A percentile compares a stretch with the other conserved stretches of the same genome.
Evolutionary conservation across 2,888 invertebrate genomes (phyloP).

Genomic region (Tipula lateralis): DNA sequence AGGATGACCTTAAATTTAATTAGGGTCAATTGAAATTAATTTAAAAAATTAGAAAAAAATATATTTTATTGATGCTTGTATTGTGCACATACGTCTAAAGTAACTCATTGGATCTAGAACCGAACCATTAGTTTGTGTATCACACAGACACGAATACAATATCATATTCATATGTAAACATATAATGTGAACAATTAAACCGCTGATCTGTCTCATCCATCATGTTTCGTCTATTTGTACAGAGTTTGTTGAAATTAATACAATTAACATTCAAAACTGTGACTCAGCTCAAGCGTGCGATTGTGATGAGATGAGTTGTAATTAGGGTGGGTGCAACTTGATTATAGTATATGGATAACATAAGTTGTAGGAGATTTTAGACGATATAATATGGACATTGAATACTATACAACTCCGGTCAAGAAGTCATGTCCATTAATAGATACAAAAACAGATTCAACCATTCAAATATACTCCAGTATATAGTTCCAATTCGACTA

Average conservation of each 20-base stretch:
- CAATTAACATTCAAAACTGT: neutral
- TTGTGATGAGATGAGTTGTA: neutral
- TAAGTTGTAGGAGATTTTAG: neutral
- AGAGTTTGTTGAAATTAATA: neutral
- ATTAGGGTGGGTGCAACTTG: neutral
- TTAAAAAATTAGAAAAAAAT: neutral
- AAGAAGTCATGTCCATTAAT: neutral
- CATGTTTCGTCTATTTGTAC: neutral
- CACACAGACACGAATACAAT: neutral
- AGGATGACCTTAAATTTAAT: neutral
- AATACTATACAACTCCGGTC: neutral
- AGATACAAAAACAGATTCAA: neutral
- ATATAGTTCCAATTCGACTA: neutral
- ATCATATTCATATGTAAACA: neutral
- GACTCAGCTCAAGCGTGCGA: neutral
- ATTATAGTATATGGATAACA: neutral
- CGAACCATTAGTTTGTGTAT: neutral
- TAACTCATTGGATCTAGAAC: neutral
- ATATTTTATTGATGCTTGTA: neutral
- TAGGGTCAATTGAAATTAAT: neutral
- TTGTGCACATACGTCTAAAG: neutral
- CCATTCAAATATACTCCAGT: no score
- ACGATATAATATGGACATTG: neutral
- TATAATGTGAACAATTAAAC: neutral
- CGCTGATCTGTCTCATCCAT: neutral